Base-by-base conservation (phyloP, 1,140 invertebrate species). In the Zaprionus inermis region DNA sequence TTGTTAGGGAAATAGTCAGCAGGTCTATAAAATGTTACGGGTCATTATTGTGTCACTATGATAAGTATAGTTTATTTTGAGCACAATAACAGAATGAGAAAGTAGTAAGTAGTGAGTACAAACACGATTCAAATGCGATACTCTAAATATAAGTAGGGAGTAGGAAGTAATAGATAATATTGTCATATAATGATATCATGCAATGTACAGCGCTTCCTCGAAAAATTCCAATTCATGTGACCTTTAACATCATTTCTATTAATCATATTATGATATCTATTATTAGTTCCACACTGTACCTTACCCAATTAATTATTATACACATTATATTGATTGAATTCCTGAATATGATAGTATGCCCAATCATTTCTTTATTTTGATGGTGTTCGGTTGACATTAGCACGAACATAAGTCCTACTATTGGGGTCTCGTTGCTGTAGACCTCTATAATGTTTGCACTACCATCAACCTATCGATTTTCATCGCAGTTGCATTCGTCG, bases 401-500 rank as follows among this genome's bases (percentile, higher is more conserved):
- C 18, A 22, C 4, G 44, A 18, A 20, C n/a, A 22, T 20, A 49
- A 49, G 18, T 20, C 44, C 18, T 0, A 46, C 9, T 49, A 20
- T 49, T 20, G 11, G 44, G 44, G 9, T 12, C 10, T 20, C 6
- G 6, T 22, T 0, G 18, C 18, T 0, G 44, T 49, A 46, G 0
- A 10, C 9, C 44, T 11, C 9, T 22, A 49, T 5, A 38, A 20
- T 36, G 36, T 30, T 14, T 58, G 51, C 30, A 44, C 38, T 74
- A 34, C 18, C 44, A 76, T 78, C 65, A 58, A 66, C 22, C 68
- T 51, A 72, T 63, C n/a, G 67, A 68, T 68, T 72, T 72, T 69
- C 34, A 22, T 55, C 66, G 59, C 34, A 22, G n/a, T 58, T 72
- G 52, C 54, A 71, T 67, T 54, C 20, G 24, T 38, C 30, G 28